phyloP scores from a whole-genome alignment of 2,113 vertebrate genomes.

The Himantopus leucocephalus region DNA sequence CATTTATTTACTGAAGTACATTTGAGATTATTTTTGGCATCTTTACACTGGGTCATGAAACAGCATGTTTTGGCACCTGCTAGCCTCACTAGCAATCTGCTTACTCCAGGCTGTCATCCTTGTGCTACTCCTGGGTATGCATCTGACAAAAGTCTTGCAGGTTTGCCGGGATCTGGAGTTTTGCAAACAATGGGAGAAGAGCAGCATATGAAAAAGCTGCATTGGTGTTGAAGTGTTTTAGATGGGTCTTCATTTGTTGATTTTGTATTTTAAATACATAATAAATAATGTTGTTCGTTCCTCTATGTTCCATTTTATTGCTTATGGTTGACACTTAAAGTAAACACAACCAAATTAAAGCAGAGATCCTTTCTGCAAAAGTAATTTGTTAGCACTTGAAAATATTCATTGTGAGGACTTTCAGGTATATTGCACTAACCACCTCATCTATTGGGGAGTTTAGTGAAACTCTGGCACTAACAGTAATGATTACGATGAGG shows the following conservation, averaged over 20 bases:
- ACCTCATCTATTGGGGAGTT: background rate
- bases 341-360: background rate
- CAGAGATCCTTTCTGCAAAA: background rate
- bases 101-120: conserved; percentile 44
- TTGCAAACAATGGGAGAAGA: background rate
- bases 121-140: background rate
- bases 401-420: background rate
- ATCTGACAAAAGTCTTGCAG: conserved; percentile 49
- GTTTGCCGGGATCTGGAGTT: conserved; percentile 1
- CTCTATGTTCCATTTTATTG: background rate
- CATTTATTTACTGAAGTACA: conserved; percentile 24
- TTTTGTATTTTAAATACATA: background rate
- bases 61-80: conserved; percentile 46
- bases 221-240: background rate
- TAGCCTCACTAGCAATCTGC: conserved; percentile 45
- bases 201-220: background rate
- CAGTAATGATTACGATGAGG: background rate
- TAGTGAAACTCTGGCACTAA: background rate
- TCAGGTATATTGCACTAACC: background rate
- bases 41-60: conserved; percentile 44
- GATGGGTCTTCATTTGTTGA: background rate
- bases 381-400: background rate
- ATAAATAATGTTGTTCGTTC: background rate
- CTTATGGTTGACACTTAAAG: background rate
- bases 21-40: conserved; percentile 55